Conservation (phyloP, 2,113 vertebrate genomes). For the Corydoras maculifer region DNA sequence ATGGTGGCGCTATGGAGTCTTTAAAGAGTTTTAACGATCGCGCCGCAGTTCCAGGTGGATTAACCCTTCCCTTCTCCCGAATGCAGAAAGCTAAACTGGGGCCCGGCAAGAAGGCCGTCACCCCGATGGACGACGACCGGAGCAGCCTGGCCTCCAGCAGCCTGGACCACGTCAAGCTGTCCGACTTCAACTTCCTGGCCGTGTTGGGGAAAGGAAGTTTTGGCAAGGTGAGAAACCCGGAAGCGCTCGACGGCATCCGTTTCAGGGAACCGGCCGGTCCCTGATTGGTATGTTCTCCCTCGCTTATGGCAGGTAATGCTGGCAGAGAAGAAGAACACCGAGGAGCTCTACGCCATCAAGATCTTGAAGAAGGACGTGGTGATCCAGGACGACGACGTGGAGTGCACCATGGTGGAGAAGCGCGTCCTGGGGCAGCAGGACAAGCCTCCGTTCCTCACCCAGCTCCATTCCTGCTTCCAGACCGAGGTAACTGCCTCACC, state of each 20-base stretch:
- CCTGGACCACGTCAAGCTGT: constrained; percentile 82
- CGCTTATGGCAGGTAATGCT: constrained; percentile 78
- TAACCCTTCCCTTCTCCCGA: not conserved
- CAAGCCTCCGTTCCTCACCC: constrained; percentile 87
- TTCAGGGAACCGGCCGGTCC: not conserved
- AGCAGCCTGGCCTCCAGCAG: constrained; percentile 69
- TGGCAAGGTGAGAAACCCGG: constrained; percentile 73
- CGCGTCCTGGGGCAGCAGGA: constrained; percentile 82
- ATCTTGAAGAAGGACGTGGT: constrained; percentile 95
- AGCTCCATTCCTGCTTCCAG: constrained; percentile 94
- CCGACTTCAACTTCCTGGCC: constrained; percentile 89
- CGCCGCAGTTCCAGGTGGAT: no score
- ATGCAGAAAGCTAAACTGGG: constrained; percentile 92
- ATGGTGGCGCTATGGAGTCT: not conserved
- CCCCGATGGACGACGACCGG: constrained; percentile 68
- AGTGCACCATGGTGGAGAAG: constrained; percentile 96
- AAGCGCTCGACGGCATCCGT: no score
- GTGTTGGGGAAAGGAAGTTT: constrained; percentile 95
- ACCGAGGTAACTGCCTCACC: constrained; percentile 74
- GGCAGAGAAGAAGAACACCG: constrained; percentile 79
- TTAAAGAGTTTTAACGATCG: no score
- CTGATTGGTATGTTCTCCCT: not conserved
- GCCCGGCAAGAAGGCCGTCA: constrained; percentile 82
- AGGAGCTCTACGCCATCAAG: constrained; percentile 86
- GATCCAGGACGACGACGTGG: constrained; percentile 95